Evolutionary conservation across 1,140 invertebrate species (phyloP).

Genomic region (Drosophila melanica): DNA sequence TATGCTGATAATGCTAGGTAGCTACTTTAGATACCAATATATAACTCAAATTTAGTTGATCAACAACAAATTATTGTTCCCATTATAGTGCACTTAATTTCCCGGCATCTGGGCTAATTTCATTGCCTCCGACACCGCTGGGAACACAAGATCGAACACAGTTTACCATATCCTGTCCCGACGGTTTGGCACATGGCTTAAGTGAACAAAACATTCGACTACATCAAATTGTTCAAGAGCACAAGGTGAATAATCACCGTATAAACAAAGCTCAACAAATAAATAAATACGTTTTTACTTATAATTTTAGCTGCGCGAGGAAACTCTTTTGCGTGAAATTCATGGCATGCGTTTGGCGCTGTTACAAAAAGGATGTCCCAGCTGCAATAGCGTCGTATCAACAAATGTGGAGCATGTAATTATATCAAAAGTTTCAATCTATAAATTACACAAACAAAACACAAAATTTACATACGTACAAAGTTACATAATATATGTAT

Average conservation of each 20-base stretch:
- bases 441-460: constrained; percentile 10
- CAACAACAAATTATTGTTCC: background rate
- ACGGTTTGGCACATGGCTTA: constrained; percentile 91
- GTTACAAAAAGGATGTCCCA: constrained; percentile 88
- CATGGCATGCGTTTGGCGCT: constrained; percentile 89
- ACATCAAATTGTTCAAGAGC: constrained; percentile 91
- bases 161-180: constrained; percentile 85
- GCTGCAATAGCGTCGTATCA: constrained; percentile 83
- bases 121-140: constrained; percentile 74
- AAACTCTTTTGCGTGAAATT: constrained; percentile 88
- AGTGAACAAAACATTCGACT: constrained; percentile 92
- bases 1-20: constrained; percentile 50
- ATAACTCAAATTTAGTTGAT: background rate
- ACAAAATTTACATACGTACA: constrained; percentile 1
- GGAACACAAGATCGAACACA: constrained; percentile 65
- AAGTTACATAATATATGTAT: constrained; percentile 1
- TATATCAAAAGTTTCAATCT: constrained; percentile 21
- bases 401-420: constrained; percentile 81
- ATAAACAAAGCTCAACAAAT: no score
- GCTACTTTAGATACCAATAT: background rate
- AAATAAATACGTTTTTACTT: background rate
- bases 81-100: constrained; percentile 54
- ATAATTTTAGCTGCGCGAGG: constrained; percentile 86
- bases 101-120: constrained; percentile 58
- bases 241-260: constrained; percentile 86